phyloP scores from a whole-genome alignment of 2,888 invertebrate genomes.

The Salpingus planirostris region DNA sequence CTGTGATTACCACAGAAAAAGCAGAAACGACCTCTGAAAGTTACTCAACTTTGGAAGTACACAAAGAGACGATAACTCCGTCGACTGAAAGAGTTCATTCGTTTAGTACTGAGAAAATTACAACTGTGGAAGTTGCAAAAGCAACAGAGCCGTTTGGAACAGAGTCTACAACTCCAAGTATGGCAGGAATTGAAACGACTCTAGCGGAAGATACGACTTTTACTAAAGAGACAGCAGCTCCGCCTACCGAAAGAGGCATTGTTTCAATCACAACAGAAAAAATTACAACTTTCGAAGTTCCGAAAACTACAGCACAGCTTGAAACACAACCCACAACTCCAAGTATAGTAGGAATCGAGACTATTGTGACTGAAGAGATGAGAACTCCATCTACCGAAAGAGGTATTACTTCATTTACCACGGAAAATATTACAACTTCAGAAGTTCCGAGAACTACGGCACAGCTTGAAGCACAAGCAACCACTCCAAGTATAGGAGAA shows the following conservation, averaged over 20 bases:
- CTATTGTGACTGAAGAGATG: neutral
- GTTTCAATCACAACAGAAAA: no score
- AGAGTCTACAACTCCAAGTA: neutral
- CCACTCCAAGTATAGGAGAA: no score
- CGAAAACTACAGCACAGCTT: no score
- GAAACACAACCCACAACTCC: no score
- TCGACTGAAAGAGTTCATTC: neutral
- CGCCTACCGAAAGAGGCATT: no score
- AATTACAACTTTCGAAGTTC: no score
- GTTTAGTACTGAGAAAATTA: conserved; percentile 1
- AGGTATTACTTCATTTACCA: conserved; percentile 2
- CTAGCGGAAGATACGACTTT: neutral
- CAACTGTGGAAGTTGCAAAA: neutral
- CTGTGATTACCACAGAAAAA: neutral
- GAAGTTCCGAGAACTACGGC: no score
- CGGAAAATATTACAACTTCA: no score
- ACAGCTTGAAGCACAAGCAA: no score
- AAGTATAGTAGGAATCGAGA: neutral
- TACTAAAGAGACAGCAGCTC: no score
- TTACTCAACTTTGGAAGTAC: neutral
- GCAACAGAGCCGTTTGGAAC: neutral
- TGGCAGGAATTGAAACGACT: neutral
- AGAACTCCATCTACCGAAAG: neutral
- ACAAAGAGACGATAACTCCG: no score
- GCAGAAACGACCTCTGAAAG: neutral